Evolutionary conservation across 2,797 vertebrate species (phyloP).

Genomic region (Premnoplex brunnescens): DNA sequence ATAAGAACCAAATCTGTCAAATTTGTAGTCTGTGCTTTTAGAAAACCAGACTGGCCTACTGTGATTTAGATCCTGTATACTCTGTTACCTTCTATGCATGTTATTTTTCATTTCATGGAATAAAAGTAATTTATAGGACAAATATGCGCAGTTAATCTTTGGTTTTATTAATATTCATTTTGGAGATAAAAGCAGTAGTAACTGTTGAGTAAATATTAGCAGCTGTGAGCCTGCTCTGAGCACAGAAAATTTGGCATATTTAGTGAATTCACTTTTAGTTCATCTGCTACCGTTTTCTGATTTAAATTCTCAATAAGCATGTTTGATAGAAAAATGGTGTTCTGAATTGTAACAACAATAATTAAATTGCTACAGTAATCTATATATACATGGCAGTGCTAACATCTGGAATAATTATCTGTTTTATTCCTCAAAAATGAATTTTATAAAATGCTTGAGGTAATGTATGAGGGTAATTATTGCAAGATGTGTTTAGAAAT

Average conservation of each 20-base stretch:
- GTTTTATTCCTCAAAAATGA: not conserved
- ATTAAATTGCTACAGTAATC: constrained; percentile 10
- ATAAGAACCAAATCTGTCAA: not conserved
- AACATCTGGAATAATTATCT: constrained; percentile 20
- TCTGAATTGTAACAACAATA: constrained; percentile 31
- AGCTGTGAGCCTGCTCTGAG: constrained; percentile 40
- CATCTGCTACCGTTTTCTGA: constrained; percentile 39
- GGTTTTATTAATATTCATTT: constrained; percentile 38
- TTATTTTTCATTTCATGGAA: not conserved
- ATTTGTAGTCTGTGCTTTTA: not conserved
- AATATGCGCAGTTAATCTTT: not conserved
- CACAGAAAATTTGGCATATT: constrained; percentile 29
- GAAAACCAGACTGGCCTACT: not conserved
- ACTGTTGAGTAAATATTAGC: constrained; percentile 62
- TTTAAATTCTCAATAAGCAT: constrained; percentile 38
- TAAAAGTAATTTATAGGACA: not conserved
- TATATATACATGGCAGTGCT: not conserved
- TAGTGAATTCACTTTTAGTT: constrained; percentile 33
- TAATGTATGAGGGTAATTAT: not conserved
- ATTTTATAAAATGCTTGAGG: not conserved
- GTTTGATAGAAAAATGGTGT: constrained; percentile 14
- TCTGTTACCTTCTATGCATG: not conserved
- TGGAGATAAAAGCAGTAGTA: constrained; percentile 48
- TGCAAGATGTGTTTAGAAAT: not conserved
- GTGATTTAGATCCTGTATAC: not conserved